A percentile compares a stretch with the other conserved stretches of the same genome.
Evolutionary conservation across 2,888 invertebrate species (phyloP).

Genomic region (Drosophila emarginata): DNA sequence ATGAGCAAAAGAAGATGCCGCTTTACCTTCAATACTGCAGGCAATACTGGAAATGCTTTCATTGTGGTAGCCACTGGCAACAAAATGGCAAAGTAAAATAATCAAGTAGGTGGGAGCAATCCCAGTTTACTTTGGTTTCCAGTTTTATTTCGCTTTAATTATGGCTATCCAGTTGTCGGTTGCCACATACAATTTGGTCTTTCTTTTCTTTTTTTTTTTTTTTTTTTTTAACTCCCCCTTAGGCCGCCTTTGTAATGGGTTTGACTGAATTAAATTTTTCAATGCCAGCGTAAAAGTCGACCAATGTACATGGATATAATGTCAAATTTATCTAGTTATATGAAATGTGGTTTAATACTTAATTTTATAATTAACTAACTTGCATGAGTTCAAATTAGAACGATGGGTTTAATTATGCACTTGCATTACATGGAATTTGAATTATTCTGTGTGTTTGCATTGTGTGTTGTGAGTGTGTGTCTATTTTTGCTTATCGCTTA

Average conservation of each 20-base stretch:
- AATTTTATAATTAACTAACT: too few relatives aligned
- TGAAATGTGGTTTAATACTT: too few relatives aligned
- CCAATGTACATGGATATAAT: too few relatives aligned
- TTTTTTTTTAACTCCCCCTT: too few relatives aligned
- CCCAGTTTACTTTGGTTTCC: background rate
- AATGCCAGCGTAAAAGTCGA: too few relatives aligned
- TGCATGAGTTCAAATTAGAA: too few relatives aligned
- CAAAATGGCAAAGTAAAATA: background rate
- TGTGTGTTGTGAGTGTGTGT: background rate
- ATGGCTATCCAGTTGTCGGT: background rate
- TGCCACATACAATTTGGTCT: background rate
- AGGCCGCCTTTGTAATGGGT: too few relatives aligned
- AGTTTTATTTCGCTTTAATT: constrained; percentile 33
- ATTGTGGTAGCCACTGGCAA: constrained; percentile 1
- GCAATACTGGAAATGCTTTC: background rate
- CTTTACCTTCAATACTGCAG: background rate
- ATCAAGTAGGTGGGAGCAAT: background rate
- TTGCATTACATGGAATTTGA: background rate
- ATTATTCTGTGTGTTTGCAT: background rate
- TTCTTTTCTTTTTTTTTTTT: too few relatives aligned
- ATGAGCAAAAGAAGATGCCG: background rate
- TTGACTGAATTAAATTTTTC: too few relatives aligned
- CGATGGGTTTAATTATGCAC: too few relatives aligned
- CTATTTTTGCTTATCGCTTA: constrained; percentile 2
- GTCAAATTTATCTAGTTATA: too few relatives aligned